phyloP scores from a whole-genome alignment of 2,888 invertebrate genomes.

The Tipula helvola region DNA sequence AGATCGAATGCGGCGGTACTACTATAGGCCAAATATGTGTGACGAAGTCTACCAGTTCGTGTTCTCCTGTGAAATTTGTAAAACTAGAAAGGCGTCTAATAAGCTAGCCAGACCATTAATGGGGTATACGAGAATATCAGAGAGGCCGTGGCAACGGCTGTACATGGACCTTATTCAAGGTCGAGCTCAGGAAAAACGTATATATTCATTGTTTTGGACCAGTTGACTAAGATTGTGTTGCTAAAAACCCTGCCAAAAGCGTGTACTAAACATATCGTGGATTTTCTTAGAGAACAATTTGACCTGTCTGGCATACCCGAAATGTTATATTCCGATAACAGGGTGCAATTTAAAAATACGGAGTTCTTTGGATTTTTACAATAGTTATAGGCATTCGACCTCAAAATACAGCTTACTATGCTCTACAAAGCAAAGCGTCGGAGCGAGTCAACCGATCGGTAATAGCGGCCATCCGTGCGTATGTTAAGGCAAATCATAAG shows the following conservation, averaged over 20 bases:
- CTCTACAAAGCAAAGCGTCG: constrained; percentile 23
- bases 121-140: background rate
- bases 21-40: constrained; percentile 13
- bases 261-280: background rate
- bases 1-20: background rate
- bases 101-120: background rate
- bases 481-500: constrained; percentile 16
- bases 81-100: background rate
- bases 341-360: constrained; percentile 16
- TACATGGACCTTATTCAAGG: background rate
- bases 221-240: no score
- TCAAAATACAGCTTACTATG: constrained; percentile 19
- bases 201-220: no score
- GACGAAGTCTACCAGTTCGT: constrained; percentile 4
- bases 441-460: constrained; percentile 22
- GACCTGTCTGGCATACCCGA: constrained; percentile 18
- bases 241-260: background rate
- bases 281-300: constrained; percentile 13
- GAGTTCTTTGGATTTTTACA: constrained; percentile 10
- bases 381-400: constrained; percentile 12
- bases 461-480: constrained; percentile 22
- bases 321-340: constrained; percentile 18
- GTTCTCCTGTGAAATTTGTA: background rate
- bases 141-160: no score
- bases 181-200: background rate